Evolutionary conservation across 2,888 invertebrate species (phyloP).

Genomic region (Leptinotarsa peninsularis): DNA sequence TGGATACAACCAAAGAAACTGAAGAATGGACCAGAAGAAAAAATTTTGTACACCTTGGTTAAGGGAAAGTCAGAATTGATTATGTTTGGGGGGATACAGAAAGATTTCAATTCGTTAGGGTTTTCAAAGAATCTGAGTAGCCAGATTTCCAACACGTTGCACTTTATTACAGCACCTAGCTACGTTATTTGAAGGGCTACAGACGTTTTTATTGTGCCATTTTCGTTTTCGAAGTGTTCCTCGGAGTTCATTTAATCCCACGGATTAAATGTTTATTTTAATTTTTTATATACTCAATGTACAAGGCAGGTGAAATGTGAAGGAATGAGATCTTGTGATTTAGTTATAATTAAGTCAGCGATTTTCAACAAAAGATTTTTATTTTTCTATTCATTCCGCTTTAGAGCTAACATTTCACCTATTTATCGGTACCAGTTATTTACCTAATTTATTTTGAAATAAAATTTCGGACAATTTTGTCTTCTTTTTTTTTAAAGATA

Average conservation of each 20-base stretch:
- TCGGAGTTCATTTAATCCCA: neutral
- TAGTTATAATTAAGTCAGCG: neutral
- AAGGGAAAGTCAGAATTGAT: slow-evolving; percentile 92
- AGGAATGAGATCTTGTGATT: neutral
- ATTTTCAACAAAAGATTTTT: neutral
- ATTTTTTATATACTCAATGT: neutral
- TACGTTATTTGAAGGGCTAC: slow-evolving; percentile 71
- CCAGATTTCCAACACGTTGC: slow-evolving; percentile 82
- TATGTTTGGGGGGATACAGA: slow-evolving; percentile 96
- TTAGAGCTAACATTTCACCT: neutral
- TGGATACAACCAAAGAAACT: slow-evolving; percentile 78
- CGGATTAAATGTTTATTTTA: neutral
- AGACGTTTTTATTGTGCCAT: neutral
- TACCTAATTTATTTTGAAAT: slow-evolving; percentile 10
- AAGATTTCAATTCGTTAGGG: slow-evolving; percentile 75
- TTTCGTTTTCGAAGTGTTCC: neutral
- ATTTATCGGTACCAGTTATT: neutral
- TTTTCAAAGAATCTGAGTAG: slow-evolving; percentile 68
- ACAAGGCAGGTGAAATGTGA: neutral
- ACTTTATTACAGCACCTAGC: slow-evolving; percentile 80
- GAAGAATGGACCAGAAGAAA: slow-evolving; percentile 79
- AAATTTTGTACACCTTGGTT: slow-evolving; percentile 89
- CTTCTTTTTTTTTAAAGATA: neutral
- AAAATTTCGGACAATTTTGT: neutral
- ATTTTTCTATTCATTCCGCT: neutral